Base-by-base conservation (phyloP, 2,797 vertebrate genomes). In the Ateles fusciceps region DNA sequence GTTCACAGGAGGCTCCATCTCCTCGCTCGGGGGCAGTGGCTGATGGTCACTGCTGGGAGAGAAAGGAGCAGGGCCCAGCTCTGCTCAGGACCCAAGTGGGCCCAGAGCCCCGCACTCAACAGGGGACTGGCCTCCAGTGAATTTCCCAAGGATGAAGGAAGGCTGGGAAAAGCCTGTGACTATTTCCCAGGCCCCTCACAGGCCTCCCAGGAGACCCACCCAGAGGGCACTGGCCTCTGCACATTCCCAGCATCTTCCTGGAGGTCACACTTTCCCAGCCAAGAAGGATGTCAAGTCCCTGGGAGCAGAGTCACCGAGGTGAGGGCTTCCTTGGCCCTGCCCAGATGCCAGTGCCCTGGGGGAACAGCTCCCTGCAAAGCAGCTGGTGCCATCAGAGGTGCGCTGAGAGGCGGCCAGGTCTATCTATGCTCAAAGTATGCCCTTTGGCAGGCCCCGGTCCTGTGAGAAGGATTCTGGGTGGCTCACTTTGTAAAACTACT, bases 101-200 rank as follows among this genome's bases (percentile, higher is more conserved):
- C 42, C 75, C 64, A 46, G 71, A 10, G 11, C 26, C 36, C 28
- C 36, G 61, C 74, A 75, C 10, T 80, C 50, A 21, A 22, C 28
- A 24, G 50, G 78, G 22, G 33, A 42, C 30, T 86, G 13, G 8
- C 71, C 11, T 94, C 59, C 46, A 59, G 74, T 0, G 5, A 79
- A 68, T 89, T 95, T 96, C 79, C 74, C 84, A 61, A 91, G 64
- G 21, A 57, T 75, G 11, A n/a, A 48, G 52, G 52, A 74, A 64
- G 33, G 26, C 36, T 80, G 44, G 50, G 33, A 68, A 78, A 86
- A 68, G 74, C 6, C 39, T 26, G 28, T 26, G 76, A 46, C 57
- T 33, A 52, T 85, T 83, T 87, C 76, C 75, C 48, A 55, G 68
- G 22, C 33, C 50, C 19, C 44, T 64, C 28, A 21, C 42, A 71